Percentiles rank a stretch among this genome's conserved stretches.
These are phyloP conservation scores for Sylvietta virens DNA, from an alignment of 2,113 vertebrate species.

Conservation along the genomic window DNA sequence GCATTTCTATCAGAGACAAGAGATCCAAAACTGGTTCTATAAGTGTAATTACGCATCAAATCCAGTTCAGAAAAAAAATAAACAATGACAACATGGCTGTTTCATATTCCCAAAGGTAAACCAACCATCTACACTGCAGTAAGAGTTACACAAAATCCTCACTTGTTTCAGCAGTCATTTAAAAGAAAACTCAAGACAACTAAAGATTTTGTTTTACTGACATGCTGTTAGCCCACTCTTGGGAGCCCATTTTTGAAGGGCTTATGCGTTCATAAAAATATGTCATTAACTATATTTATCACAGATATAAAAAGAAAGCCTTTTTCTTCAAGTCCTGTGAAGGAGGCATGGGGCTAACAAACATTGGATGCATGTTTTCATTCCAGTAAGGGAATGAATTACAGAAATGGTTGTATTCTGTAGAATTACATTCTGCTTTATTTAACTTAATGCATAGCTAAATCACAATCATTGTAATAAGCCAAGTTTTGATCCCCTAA, in stretches of 20 bases:
- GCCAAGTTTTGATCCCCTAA: not conserved
- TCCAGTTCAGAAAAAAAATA: not conserved
- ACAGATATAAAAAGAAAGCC: conserved; percentile 31
- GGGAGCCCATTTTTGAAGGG: not conserved
- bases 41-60: not conserved
- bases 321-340: not conserved
- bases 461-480: not conserved
- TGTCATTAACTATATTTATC: conserved; percentile 6
- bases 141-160: not conserved
- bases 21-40: not conserved
- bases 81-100: not conserved
- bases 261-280: not conserved
- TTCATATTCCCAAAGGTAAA: not conserved
- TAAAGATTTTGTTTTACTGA: not conserved
- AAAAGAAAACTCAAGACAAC: not conserved
- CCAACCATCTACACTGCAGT: not conserved
- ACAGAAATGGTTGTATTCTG: not conserved
- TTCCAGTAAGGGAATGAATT: not conserved
- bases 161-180: not conserved
- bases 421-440: not conserved
- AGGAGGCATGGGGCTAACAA: not conserved
- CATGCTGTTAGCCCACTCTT: not conserved
- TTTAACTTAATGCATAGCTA: not conserved
- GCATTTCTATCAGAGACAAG: not conserved
- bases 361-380: not conserved